A percentile compares a stretch with the other conserved stretches of the same genome.
Conservation (phyloP, 2,113 vertebrate species). For the Vicugna pacos region DNA sequence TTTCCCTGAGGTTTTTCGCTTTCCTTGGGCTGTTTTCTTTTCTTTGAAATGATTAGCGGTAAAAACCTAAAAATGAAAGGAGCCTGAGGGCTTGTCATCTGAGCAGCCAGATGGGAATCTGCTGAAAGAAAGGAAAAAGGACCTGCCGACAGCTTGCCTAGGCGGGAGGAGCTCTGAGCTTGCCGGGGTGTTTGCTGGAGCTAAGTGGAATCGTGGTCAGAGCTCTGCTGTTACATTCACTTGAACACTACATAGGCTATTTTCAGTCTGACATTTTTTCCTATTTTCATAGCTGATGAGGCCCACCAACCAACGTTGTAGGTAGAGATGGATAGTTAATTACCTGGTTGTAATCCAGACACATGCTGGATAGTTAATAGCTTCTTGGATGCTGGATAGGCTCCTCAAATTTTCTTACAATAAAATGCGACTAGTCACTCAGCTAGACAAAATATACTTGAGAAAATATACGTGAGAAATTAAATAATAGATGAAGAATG, state of each 20-base stretch:
- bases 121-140: background rate
- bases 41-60: background rate
- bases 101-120: too few relatives aligned
- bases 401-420: background rate
- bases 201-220: background rate
- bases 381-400: background rate
- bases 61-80: background rate
- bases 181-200: background rate
- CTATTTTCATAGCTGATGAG: background rate
- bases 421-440: background rate
- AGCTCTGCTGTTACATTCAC: background rate
- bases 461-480: background rate
- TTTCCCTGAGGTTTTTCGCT: background rate
- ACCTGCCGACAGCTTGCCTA: background rate
- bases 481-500: background rate
- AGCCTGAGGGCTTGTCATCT: background rate
- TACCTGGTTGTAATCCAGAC: background rate
- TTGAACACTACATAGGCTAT: background rate
- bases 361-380: background rate
- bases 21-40: background rate
- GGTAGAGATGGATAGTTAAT: background rate
- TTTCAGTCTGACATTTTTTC: background rate
- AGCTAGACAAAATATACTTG: background rate
- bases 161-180: background rate
- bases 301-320: background rate